These are phyloP conservation scores for Diglossa cyanea DNA, from an alignment of 2,797 vertebrate species.

Conservation along the genomic window DNA sequence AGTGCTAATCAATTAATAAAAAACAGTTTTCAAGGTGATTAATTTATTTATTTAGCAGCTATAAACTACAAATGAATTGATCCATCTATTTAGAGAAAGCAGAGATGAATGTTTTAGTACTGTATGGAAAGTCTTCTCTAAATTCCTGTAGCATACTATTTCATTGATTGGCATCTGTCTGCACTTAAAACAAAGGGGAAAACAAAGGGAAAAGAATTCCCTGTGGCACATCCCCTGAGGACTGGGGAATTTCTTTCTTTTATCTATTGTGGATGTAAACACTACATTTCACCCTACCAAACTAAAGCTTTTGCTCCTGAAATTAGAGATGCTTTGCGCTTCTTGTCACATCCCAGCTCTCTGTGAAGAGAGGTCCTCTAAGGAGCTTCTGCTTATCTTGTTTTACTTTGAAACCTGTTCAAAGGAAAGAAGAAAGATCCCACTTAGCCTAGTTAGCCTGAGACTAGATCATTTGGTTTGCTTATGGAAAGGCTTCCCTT, in stretches of 20 bases:
- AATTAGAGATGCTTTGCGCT: conserved; percentile 57
- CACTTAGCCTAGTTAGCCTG: conserved; percentile 53
- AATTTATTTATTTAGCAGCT: not conserved
- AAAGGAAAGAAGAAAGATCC: conserved; percentile 70
- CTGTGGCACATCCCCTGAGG: not conserved
- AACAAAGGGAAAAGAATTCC: not conserved
- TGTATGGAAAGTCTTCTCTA: not conserved
- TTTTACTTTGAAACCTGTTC: conserved; percentile 76
- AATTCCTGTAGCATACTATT: conserved; percentile 26
- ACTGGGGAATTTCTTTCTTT: conserved; percentile 52
- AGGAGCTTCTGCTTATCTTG: conserved; percentile 74
- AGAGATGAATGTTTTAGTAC: not conserved
- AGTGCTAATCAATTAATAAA: not conserved
- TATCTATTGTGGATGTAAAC: conserved; percentile 60
- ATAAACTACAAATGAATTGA: not conserved
- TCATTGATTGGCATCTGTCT: conserved; percentile 34
- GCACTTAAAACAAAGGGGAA: not conserved
- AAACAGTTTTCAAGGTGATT: not conserved
- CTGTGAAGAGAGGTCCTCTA: conserved; percentile 60
- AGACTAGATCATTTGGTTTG: conserved; percentile 46
- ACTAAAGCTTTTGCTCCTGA: conserved; percentile 60
- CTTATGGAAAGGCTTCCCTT: conserved; percentile 59
- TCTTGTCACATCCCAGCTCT: conserved; percentile 64
- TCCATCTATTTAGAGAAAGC: not conserved
- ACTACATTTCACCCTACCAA: conserved; percentile 12